phyloP scores from a whole-genome alignment of 2,113 vertebrate genomes.

The Ornithorhynchus anatinus region DNA sequence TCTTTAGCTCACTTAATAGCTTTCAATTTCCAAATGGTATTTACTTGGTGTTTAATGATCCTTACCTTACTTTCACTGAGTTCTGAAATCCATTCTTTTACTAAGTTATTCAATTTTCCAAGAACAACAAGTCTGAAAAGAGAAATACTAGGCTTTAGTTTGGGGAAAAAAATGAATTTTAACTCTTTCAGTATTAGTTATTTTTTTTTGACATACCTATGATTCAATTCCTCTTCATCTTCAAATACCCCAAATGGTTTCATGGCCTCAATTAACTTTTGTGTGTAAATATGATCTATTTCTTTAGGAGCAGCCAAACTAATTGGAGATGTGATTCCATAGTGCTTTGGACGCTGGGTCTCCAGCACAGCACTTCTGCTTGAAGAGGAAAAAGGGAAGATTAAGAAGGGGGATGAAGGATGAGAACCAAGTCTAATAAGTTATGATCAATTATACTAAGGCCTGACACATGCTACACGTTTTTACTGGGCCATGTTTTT shows the following conservation, averaged over 20 bases:
- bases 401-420: too few species aligned
- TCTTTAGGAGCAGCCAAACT: slow-evolving; percentile 88
- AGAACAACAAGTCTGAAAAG: slow-evolving; percentile 86
- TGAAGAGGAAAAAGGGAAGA: slow-evolving; percentile 36
- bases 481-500: too few species aligned
- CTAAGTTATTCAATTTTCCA: slow-evolving; percentile 90
- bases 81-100: slow-evolving; percentile 94
- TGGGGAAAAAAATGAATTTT: not conserved
- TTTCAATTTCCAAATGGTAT: too few species aligned
- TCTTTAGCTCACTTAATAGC: too few species aligned
- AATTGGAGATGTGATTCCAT: slow-evolving; percentile 93
- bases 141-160: slow-evolving; percentile 9
- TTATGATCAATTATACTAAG: too few species aligned
- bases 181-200: slow-evolving; percentile 2
- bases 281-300: slow-evolving; percentile 86
- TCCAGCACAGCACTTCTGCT: slow-evolving; percentile 77
- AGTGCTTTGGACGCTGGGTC: slow-evolving; percentile 81
- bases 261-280: slow-evolving; percentile 91
- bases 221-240: slow-evolving; percentile 89
- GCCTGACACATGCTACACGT: too few species aligned
- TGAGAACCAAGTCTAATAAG: too few species aligned
- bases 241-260: slow-evolving; percentile 96
- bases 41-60: not conserved
- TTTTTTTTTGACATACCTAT: slow-evolving; percentile 77
- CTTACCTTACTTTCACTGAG: slow-evolving; percentile 92